Evolutionary conservation across 2,797 vertebrate species (phyloP).

Genomic region (Pangasius larnaudii): DNA sequence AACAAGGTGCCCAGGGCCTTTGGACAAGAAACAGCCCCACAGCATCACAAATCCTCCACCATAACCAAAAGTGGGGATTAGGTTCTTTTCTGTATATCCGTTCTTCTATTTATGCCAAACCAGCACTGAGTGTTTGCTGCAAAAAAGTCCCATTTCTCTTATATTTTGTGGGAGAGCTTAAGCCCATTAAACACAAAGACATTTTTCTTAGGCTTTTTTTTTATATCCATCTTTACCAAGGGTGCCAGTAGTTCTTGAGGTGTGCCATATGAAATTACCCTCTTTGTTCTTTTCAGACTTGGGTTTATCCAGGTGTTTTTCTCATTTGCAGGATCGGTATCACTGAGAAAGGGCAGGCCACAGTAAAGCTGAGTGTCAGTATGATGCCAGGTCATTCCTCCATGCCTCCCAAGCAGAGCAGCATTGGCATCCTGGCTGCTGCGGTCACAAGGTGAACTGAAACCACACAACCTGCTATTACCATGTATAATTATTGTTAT

Average conservation of each 20-base stretch:
- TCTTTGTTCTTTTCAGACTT: background rate
- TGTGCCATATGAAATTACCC: background rate
- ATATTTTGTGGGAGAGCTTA: background rate
- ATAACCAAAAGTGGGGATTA: background rate
- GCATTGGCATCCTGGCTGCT: slow-evolving; percentile 89
- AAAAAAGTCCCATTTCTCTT: background rate
- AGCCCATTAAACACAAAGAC: background rate
- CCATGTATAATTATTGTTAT: background rate
- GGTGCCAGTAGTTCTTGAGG: background rate
- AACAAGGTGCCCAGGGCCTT: background rate
- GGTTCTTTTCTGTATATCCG: background rate
- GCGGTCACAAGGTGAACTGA: slow-evolving; percentile 83
- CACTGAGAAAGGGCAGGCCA: slow-evolving; percentile 87
- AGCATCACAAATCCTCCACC: background rate
- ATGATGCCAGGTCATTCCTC: slow-evolving; percentile 86
- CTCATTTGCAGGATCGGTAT: slow-evolving; percentile 76
- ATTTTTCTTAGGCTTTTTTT: background rate
- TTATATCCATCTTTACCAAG: background rate
- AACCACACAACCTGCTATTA: background rate
- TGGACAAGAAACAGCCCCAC: background rate
- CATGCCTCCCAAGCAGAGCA: slow-evolving; percentile 84
- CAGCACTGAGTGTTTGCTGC: too few species aligned
- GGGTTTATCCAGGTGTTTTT: background rate
- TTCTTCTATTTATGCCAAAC: background rate
- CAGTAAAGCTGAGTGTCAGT: slow-evolving; percentile 83